Conservation (phyloP, 2,797 vertebrate genomes). For the Tragelaphus eurycerus region DNA sequence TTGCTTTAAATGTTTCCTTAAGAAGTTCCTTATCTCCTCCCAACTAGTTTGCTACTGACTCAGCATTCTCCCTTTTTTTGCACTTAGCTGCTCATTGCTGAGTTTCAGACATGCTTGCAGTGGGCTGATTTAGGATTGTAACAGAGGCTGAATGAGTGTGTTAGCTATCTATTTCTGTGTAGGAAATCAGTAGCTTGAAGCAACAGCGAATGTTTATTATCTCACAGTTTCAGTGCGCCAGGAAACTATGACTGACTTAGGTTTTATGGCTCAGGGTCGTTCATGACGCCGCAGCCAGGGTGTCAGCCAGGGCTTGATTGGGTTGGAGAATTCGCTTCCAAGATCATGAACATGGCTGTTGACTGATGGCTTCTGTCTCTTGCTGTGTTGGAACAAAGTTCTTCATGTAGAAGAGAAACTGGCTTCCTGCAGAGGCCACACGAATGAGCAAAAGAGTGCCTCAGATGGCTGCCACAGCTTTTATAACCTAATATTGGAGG, state of each 20-base stretch:
- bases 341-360: background rate
- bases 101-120: background rate
- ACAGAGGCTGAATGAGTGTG: background rate
- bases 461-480: background rate
- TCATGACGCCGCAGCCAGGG: background rate
- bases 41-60: constrained; percentile 10
- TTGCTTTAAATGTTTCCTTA: background rate
- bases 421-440: background rate
- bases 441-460: background rate
- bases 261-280: background rate
- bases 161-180: background rate
- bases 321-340: background rate
- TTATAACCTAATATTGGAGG: background rate
- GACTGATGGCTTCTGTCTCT: background rate
- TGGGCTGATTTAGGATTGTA: background rate
- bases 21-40: background rate
- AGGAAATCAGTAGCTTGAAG: background rate
- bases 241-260: background rate
- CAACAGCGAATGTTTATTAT: background rate
- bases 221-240: background rate
- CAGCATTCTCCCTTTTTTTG: background rate
- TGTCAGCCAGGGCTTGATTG: background rate
- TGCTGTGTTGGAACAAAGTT: background rate
- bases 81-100: background rate
- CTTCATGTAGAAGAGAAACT: background rate